phyloP scores from a whole-genome alignment of 2,888 invertebrate species.

The Myathropa florea region DNA sequence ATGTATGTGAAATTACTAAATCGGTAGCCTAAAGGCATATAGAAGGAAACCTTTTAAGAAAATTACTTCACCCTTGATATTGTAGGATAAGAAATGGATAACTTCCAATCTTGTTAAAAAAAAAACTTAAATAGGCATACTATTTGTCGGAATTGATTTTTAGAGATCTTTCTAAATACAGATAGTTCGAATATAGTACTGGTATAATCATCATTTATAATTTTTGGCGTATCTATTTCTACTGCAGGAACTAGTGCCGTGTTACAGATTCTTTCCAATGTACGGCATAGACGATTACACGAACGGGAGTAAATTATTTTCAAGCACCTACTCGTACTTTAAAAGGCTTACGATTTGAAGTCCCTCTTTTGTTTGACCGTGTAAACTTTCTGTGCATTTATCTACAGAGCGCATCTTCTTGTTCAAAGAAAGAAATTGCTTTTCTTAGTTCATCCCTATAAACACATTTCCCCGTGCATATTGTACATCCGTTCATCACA shows the following conservation, averaged over 20 bases:
- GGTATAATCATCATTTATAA: too few species aligned
- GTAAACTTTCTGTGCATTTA: constrained; percentile 1
- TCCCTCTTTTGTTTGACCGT: background rate
- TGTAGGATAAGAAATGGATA: constrained; percentile 27
- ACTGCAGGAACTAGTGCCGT: too few species aligned
- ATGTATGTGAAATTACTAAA: constrained; percentile 60
- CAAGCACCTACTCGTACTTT: background rate
- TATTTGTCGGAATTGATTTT: constrained; percentile 9
- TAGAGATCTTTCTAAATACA: background rate
- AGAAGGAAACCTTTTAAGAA: constrained; percentile 65
- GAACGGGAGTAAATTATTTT: background rate
- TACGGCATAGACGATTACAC: background rate
- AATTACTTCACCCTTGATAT: constrained; percentile 60
- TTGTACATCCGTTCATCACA: background rate
- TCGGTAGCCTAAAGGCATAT: constrained; percentile 49
- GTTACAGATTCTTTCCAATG: background rate
- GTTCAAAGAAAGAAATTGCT: constrained; percentile 33
- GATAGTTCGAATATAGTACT: too few species aligned
- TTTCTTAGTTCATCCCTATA: background rate
- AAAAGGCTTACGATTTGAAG: too few species aligned
- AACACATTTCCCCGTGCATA: background rate
- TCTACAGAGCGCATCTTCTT: background rate
- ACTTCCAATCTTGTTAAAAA: constrained; percentile 6
- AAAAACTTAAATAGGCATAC: constrained; percentile 7
- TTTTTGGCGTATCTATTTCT: too few species aligned